Conservation (phyloP, 2,888 invertebrate species). For the Thereva unica region DNA sequence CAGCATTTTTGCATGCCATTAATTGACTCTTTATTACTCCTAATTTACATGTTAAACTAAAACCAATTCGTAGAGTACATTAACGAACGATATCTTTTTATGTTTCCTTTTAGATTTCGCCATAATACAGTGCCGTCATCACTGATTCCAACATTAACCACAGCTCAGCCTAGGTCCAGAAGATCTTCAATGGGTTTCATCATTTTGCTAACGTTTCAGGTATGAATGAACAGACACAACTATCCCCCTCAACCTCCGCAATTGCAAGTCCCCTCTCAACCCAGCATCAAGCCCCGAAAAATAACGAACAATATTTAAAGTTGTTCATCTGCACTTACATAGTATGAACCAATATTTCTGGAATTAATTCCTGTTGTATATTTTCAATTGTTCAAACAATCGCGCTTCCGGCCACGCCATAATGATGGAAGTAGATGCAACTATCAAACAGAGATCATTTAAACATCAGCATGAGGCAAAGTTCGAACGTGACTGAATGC, state of each 20-base stretch:
- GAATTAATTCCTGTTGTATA: conserved; percentile 30
- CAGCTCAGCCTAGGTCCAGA: conserved; percentile 1
- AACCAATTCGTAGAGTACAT: too few relatives aligned
- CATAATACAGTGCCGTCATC: conserved; percentile 16
- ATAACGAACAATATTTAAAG: too few relatives aligned
- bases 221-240: conserved; percentile 24
- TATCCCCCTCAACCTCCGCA: neutral
- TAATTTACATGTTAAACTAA: too few relatives aligned
- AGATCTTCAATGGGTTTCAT: conserved; percentile 37
- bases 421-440: too few relatives aligned
- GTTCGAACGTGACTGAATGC: too few relatives aligned
- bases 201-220: conserved; percentile 37
- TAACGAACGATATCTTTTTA: conserved; percentile 22
- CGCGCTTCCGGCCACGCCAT: neutral
- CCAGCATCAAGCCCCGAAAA: conserved; percentile 19
- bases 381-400: conserved; percentile 29
- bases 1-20: too few relatives aligned
- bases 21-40: too few relatives aligned
- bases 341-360: conserved; percentile 21
- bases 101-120: conserved; percentile 23
- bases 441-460: too few relatives aligned
- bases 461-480: too few relatives aligned
- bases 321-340: too few relatives aligned
- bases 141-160: conserved; percentile 12
- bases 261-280: conserved; percentile 10